Evolutionary conservation across 2,797 vertebrate species (phyloP).

Genomic region (Staurois parvus): DNA sequence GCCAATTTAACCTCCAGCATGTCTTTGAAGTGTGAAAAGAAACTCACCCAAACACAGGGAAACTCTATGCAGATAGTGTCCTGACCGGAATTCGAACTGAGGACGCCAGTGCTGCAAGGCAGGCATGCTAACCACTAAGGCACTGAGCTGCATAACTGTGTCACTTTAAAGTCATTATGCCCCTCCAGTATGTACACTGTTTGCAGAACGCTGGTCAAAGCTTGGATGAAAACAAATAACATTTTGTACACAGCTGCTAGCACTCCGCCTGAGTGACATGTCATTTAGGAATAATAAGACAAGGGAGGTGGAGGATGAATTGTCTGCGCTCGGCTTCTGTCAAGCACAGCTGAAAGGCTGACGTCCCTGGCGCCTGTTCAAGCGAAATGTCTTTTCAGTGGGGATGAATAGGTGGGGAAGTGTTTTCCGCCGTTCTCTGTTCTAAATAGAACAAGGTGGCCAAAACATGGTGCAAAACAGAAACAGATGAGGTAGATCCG

Average conservation of each 20-base stretch:
- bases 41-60: too few relatives aligned
- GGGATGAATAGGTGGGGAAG: conserved; percentile 6
- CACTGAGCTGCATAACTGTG: not conserved
- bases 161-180: not conserved
- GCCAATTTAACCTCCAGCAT: too few relatives aligned
- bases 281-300: conserved; percentile 40
- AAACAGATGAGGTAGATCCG: not conserved
- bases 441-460: conserved; percentile 9
- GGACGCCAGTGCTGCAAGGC: too few relatives aligned
- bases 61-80: too few relatives aligned
- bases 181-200: not conserved
- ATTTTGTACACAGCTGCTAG: not conserved
- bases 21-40: too few relatives aligned
- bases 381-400: conserved; percentile 32
- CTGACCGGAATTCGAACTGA: too few relatives aligned
- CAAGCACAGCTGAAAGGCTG: conserved; percentile 41
- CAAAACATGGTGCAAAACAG: not conserved
- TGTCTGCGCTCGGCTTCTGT: conserved; percentile 33
- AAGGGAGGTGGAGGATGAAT: not conserved
- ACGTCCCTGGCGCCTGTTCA: conserved; percentile 30
- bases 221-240: conserved; percentile 33
- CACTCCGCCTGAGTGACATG: conserved; percentile 32
- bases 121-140: too few relatives aligned
- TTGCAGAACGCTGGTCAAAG: not conserved
- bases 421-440: not conserved